phyloP scores from a whole-genome alignment of 2,888 invertebrate genomes.

The Trissonchulus sp. region DNA sequence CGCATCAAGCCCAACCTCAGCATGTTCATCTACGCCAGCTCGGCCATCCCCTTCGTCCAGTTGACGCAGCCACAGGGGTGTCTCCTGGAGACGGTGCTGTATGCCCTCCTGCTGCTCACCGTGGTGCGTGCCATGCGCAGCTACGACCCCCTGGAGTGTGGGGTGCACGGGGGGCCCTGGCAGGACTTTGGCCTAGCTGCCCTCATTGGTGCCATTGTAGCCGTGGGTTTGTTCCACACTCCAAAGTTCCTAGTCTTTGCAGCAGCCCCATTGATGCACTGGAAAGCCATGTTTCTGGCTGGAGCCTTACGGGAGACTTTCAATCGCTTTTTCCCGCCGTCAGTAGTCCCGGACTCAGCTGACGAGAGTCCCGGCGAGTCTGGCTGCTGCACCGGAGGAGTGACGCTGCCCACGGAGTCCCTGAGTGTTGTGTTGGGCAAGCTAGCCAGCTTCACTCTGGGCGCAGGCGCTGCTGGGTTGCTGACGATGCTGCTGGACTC shows the following conservation, averaged over 20 bases:
- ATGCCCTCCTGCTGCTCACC: neutral
- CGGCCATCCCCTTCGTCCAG: constrained; percentile 4
- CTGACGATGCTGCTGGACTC: neutral
- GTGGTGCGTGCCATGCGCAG: neutral
- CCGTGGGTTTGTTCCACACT: neutral
- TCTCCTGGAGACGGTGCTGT: neutral
- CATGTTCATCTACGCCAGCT: constrained; percentile 3
- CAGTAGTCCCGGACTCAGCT: neutral
- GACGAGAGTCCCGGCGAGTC: neutral
- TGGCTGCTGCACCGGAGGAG: neutral
- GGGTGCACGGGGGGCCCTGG: neutral
- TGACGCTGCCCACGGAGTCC: neutral
- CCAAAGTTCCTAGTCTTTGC: constrained; percentile 2
- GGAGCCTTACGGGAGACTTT: neutral
- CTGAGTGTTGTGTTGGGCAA: neutral
- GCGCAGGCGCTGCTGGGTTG: neutral
- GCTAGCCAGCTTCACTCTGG: neutral
- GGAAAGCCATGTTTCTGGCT: too few species aligned
- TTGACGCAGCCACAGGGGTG: neutral
- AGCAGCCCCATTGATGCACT: constrained; percentile 8
- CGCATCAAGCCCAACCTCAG: constrained; percentile 13
- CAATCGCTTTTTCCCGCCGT: neutral
- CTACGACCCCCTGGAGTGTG: neutral
- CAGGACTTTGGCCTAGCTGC: neutral
- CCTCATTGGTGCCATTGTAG: neutral